Evolutionary conservation across 2,113 vertebrate genomes (phyloP).

Genomic region (Sylvia atricapilla): DNA sequence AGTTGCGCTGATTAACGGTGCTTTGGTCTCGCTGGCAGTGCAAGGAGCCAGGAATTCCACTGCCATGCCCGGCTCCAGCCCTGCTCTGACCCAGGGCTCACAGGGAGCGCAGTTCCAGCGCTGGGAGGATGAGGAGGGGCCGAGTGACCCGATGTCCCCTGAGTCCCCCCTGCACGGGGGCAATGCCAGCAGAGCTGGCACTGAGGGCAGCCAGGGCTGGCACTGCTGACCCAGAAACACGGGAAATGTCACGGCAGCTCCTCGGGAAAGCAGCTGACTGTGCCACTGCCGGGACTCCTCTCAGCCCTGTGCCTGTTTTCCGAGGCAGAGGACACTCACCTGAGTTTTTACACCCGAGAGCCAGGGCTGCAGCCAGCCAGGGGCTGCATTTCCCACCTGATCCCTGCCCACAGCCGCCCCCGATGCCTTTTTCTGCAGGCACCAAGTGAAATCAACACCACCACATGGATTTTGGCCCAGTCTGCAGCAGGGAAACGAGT

Average conservation of each 20-base stretch:
- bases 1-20: neutral
- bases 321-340: neutral
- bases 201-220: neutral
- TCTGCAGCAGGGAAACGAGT: neutral
- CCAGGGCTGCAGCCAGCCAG: rapidly evolving
- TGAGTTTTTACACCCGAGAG: neutral
- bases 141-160: neutral
- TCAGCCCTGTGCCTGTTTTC: neutral
- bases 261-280: neutral
- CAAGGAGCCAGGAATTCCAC: neutral
- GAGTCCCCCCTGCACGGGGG: neutral
- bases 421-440: neutral
- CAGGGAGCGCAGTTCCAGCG: neutral
- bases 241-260: neutral
- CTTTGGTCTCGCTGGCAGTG: neutral
- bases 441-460: neutral
- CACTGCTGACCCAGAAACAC: neutral
- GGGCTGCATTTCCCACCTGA: neutral
- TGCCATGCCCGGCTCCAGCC: rapidly evolving
- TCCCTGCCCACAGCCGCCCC: neutral
- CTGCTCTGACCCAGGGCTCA: neutral
- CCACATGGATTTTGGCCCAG: neutral
- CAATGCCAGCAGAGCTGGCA: neutral
- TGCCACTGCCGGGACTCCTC: neutral
- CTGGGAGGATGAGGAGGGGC: neutral